Conservation (phyloP, 1,140 invertebrate genomes). For the Saxidomus purpurata region DNA sequence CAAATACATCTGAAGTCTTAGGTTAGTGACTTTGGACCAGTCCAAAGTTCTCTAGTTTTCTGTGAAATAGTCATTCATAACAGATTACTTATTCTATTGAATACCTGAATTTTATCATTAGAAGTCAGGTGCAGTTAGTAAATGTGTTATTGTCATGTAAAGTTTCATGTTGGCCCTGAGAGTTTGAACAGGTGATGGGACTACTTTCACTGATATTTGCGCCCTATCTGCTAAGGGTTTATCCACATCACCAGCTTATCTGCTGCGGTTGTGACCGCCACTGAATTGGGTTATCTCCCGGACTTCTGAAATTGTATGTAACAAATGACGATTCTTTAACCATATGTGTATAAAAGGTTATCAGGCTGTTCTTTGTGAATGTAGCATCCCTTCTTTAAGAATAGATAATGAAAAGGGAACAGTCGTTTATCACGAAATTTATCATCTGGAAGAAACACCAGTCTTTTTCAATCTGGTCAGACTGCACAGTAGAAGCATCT, state of each 20-base stretch:
- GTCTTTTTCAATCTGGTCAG: too few species aligned
- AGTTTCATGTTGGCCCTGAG: constrained; percentile 22
- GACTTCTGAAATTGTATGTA: constrained; percentile 43
- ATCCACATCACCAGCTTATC: constrained; percentile 41
- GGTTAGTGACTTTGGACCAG: too few species aligned
- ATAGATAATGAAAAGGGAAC: too few species aligned
- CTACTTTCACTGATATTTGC: constrained; percentile 3
- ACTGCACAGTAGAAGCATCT: too few species aligned
- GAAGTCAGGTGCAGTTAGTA: neutral
- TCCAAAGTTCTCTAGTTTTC: too few species aligned
- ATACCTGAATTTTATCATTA: neutral
- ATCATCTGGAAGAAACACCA: too few species aligned
- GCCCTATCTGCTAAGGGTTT: neutral
- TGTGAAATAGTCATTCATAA: too few species aligned
- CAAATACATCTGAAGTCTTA: too few species aligned
- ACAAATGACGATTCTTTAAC: neutral
- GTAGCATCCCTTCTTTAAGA: too few species aligned
- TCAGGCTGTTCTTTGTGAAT: neutral
- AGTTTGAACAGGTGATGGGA: constrained; percentile 46
- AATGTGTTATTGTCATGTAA: neutral
- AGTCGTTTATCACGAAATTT: too few species aligned
- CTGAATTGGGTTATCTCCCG: constrained; percentile 11
- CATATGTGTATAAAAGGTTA: neutral
- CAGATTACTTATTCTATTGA: too few species aligned
- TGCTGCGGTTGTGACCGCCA: neutral